A percentile compares a stretch with the other conserved stretches of the same genome.
Evolutionary conservation across 2,888 invertebrate genomes (phyloP).

Genomic region (Belgica antarctica): DNA sequence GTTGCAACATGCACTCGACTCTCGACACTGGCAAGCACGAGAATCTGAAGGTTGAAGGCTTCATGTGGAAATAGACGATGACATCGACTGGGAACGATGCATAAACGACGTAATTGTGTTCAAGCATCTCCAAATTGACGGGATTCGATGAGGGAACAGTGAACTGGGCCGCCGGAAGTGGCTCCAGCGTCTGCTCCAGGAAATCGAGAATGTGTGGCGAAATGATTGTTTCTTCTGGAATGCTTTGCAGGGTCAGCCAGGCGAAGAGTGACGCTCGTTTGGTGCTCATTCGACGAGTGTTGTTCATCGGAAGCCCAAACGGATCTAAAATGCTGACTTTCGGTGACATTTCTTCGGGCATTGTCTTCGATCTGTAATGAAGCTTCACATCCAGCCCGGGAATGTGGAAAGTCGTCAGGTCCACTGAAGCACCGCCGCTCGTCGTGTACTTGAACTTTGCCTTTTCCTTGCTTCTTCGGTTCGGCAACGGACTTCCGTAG

Average conservation of each 20-base stretch:
- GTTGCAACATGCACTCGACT: slow-evolving; percentile 91
- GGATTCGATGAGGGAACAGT: slow-evolving; percentile 50
- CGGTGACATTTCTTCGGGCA: slow-evolving; percentile 61
- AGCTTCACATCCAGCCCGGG: slow-evolving; percentile 88
- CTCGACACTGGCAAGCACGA: slow-evolving; percentile 92
- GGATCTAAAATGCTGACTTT: slow-evolving; percentile 52
- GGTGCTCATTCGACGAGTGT: slow-evolving; percentile 59
- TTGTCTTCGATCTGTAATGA: slow-evolving; percentile 77
- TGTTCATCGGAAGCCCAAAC: slow-evolving; percentile 45
- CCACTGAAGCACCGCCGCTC: slow-evolving; percentile 61
- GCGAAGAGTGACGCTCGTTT: slow-evolving; percentile 90
- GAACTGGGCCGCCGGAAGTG: slow-evolving; percentile 73
- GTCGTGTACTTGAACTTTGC: slow-evolving; percentile 54
- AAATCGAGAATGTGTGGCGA: slow-evolving; percentile 96
- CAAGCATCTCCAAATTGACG: slow-evolving; percentile 59
- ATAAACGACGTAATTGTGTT: slow-evolving; percentile 77
- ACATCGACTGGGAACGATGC: slow-evolving; percentile 98
- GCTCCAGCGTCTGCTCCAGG: slow-evolving; percentile 93
- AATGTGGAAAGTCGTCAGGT: slow-evolving; percentile 85
- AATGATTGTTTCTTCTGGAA: slow-evolving; percentile 96
- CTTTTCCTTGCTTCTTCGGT: slow-evolving; percentile 53
- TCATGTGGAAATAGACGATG: slow-evolving; percentile 97
- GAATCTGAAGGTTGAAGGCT: slow-evolving; percentile 93
- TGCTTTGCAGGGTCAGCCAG: slow-evolving; percentile 95
- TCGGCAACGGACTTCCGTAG: slow-evolving; percentile 59